These are phyloP conservation scores for Arvicanthis niloticus DNA, from an alignment of 2,113 vertebrate genomes.

Conservation along the genomic window DNA sequence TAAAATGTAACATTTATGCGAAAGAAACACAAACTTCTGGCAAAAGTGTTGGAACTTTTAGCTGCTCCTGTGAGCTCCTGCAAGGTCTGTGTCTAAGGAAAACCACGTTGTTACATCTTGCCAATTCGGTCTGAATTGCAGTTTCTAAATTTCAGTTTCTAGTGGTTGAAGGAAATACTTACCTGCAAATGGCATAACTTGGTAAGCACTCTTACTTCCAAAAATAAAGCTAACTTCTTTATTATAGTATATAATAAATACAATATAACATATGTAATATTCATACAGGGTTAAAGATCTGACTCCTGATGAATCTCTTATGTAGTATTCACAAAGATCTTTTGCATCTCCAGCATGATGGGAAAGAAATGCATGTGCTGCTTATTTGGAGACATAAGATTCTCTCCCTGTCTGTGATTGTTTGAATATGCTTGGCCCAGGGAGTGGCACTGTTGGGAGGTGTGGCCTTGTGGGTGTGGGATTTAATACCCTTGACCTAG, in stretches of 20 bases:
- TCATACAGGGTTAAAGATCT: neutral
- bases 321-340: neutral
- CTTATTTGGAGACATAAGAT: neutral
- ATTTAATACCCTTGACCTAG: no score
- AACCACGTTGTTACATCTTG: neutral
- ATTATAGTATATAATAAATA: neutral
- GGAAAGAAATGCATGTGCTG: neutral
- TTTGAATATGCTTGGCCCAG: no score
- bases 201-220: neutral
- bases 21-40: neutral
- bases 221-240: slow-evolving; percentile 19
- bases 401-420: neutral
- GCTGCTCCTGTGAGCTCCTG: neutral
- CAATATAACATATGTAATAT: no score
- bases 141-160: neutral
- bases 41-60: neutral
- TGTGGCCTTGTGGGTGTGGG: no score
- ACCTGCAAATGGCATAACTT: neutral
- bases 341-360: neutral
- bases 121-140: neutral
- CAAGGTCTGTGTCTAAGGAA: neutral
- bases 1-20: neutral
- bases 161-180: neutral
- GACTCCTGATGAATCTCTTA: neutral
- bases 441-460: no score